Evolutionary conservation across 64 coral and sea anemone species (phyloP).

Genomic region (Stylophora pistillata): DNA sequence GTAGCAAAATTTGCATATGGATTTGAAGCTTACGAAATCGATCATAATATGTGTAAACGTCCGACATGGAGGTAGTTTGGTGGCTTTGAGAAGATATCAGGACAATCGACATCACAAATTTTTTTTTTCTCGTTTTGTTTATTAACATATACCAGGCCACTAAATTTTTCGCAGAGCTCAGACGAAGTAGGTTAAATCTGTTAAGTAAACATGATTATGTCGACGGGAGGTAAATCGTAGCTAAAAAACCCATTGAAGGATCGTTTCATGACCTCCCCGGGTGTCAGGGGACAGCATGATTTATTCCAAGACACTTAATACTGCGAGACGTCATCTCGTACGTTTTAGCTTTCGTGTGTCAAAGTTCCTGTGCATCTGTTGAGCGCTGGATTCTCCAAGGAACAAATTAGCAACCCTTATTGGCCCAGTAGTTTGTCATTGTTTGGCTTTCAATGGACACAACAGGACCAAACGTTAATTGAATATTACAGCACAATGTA

Average conservation of each 20-base stretch:
- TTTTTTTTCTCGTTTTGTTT: neutral
- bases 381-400: slow-evolving; percentile 15
- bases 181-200: slow-evolving; percentile 43
- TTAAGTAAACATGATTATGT: slow-evolving; percentile 45
- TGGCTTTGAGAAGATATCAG: neutral
- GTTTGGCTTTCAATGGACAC: slow-evolving; percentile 42
- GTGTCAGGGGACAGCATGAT: slow-evolving; percentile 11
- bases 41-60: slow-evolving; percentile 17
- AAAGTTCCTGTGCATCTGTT: slow-evolving; percentile 43
- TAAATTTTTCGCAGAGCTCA: slow-evolving; percentile 8
- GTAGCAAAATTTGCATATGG: slow-evolving; percentile 25
- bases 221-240: slow-evolving; percentile 31
- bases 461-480: slow-evolving; percentile 85
- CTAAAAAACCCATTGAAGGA: slow-evolving; percentile 5
- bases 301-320: neutral
- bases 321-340: neutral
- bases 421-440: slow-evolving; percentile 49
- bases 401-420: slow-evolving; percentile 35
- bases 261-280: slow-evolving; percentile 9
- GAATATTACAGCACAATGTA: slow-evolving; percentile 90
- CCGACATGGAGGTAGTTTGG: neutral
- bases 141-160: neutral
- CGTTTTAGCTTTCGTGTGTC: neutral
- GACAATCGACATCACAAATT: neutral
- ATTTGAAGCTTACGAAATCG: neutral